Evolutionary conservation across 53 echinoderm and acorn worm species (phyloP).

Genomic region (Temnopleurus reevesii): DNA sequence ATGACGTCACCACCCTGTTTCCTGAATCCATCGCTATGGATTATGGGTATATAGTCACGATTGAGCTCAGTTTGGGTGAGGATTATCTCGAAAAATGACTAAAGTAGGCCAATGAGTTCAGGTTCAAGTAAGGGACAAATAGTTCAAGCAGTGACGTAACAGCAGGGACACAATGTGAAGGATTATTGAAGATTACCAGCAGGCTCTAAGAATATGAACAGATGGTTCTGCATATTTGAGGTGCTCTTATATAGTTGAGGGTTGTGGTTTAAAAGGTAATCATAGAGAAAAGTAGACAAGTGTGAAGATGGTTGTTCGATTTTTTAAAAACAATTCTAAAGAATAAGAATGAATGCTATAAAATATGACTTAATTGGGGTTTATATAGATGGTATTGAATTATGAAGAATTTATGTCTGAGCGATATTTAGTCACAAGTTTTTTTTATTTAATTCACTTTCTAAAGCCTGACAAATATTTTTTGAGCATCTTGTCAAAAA

Average conservation of each 20-base stretch:
- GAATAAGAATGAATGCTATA: no score
- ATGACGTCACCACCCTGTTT: neutral
- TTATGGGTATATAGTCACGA: neutral
- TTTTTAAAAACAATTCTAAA: no score
- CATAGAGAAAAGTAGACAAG: no score
- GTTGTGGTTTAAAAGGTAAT: no score
- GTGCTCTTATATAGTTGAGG: neutral
- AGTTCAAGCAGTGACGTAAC: slow-evolving; percentile 22
- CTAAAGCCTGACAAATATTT: neutral
- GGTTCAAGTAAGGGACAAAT: neutral
- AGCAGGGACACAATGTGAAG: neutral
- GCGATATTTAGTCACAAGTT: no score
- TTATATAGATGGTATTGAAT: no score
- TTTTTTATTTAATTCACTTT: neutral
- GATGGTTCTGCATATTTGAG: neutral
- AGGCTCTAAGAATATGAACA: slow-evolving; percentile 7
- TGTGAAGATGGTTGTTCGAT: no score
- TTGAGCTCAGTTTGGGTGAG: neutral
- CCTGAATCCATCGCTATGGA: neutral
- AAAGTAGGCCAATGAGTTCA: slow-evolving; percentile 2
- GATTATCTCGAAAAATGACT: slow-evolving; percentile 13
- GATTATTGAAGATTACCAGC: neutral
- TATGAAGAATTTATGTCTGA: no score
- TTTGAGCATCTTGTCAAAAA: neutral
- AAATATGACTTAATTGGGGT: no score